Evolutionary conservation across 2,888 invertebrate genomes (phyloP).

Genomic region (Lycaena phlaeas): DNA sequence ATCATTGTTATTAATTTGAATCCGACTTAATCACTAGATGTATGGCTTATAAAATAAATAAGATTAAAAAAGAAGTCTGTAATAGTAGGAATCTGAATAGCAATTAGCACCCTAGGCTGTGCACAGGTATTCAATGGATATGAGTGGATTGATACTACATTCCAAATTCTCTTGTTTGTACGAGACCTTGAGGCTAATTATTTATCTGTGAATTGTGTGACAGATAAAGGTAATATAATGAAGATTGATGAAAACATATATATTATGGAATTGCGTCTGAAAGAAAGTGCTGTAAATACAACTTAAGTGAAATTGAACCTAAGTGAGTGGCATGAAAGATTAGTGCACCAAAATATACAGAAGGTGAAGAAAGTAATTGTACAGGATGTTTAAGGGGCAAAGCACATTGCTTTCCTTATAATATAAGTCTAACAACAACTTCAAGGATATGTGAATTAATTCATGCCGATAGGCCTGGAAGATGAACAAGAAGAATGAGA

Average conservation of each 20-base stretch:
- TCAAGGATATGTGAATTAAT: conserved; percentile 20
- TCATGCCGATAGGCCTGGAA: conserved; percentile 16
- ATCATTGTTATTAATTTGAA: too few relatives aligned
- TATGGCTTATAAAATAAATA: too few relatives aligned
- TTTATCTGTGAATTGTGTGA: neutral
- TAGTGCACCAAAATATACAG: too few relatives aligned
- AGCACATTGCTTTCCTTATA: too few relatives aligned
- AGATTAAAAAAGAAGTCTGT: conserved; percentile 17
- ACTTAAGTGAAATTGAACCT: too few relatives aligned
- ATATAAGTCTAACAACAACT: too few relatives aligned
- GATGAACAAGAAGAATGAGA: neutral
- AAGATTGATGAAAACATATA: neutral
- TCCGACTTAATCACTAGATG: too few relatives aligned
- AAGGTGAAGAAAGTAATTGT: too few relatives aligned
- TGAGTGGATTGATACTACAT: neutral
- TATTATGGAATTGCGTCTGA: too few relatives aligned
- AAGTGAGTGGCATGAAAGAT: too few relatives aligned
- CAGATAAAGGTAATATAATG: neutral
- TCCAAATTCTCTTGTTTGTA: neutral
- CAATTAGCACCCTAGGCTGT: neutral
- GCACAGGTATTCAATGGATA: neutral
- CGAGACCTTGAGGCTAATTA: neutral
- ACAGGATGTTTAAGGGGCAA: too few relatives aligned
- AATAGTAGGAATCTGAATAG: conserved; percentile 19
- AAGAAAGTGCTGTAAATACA: too few relatives aligned